These are phyloP conservation scores for Drosophila acutilabella DNA, from an alignment of 2,888 invertebrate species.

Conservation along the genomic window DNA sequence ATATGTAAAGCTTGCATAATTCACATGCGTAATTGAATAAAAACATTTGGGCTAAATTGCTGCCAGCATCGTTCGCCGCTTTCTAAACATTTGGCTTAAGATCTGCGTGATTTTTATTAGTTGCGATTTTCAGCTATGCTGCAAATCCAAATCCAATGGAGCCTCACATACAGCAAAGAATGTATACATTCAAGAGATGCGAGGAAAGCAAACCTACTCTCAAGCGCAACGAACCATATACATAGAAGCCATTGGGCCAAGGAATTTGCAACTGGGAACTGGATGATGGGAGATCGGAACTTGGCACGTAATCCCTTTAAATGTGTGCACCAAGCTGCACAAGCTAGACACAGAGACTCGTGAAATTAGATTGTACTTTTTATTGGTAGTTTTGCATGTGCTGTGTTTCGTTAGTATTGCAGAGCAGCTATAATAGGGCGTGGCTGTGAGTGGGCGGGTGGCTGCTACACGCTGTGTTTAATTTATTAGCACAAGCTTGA, in stretches of 20 bases:
- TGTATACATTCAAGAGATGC: constrained; percentile 11
- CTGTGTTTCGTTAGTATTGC: constrained; percentile 50
- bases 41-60: constrained; percentile 69
- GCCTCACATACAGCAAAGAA: constrained; percentile 20
- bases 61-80: constrained; percentile 52
- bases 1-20: constrained; percentile 64
- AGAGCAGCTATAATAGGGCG: constrained; percentile 34
- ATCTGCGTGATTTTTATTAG: constrained; percentile 71
- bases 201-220: constrained; percentile 5
- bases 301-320: constrained; percentile 72
- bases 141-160: constrained; percentile 49
- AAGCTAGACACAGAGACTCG: neutral
- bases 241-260: constrained; percentile 55
- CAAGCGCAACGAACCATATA: constrained; percentile 36
- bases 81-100: constrained; percentile 63
- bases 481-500: constrained; percentile 71
- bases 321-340: constrained; percentile 33
- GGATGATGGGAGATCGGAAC: constrained; percentile 27
- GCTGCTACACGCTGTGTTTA: constrained; percentile 66
- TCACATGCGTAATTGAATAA: constrained; percentile 74
- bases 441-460: constrained; percentile 45
- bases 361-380: constrained; percentile 47
- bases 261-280: constrained; percentile 23
- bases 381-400: constrained; percentile 60
- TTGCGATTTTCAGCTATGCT: constrained; percentile 66